phyloP scores from a whole-genome alignment of 2,113 vertebrate genomes.

The Trematomus loennbergii region DNA sequence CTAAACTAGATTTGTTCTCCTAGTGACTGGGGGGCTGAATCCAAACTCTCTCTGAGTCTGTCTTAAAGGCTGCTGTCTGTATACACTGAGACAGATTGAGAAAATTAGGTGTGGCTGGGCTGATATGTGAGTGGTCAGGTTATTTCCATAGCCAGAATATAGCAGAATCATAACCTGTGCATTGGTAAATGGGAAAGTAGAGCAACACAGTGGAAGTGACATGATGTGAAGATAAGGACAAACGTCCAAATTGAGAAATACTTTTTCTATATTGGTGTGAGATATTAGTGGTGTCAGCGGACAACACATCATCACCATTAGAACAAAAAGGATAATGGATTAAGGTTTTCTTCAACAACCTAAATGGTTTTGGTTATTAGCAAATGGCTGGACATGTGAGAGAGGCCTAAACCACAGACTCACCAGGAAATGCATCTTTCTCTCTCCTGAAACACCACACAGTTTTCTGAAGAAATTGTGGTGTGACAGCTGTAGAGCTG shows the following conservation, averaged over 20 bases:
- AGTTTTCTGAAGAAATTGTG: too few relatives aligned
- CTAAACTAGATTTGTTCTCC: neutral
- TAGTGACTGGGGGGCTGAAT: too few relatives aligned
- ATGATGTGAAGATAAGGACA: neutral
- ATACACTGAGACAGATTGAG: too few relatives aligned
- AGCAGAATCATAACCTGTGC: slow-evolving; percentile 13
- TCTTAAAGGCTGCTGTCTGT: too few relatives aligned
- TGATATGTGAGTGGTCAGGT: too few relatives aligned
- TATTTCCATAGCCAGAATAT: neutral
- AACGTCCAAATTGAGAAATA: neutral
- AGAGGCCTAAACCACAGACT: neutral
- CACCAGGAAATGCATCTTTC: neutral
- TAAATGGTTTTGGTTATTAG: neutral
- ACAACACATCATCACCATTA: neutral
- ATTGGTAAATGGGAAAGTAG: neutral
- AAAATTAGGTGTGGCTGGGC: too few relatives aligned
- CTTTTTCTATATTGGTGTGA: neutral
- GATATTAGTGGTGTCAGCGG: neutral
- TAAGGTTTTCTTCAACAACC: neutral
- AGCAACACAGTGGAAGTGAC: neutral
- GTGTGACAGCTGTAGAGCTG: too few relatives aligned
- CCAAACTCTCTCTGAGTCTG: too few relatives aligned
- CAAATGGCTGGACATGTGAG: neutral
- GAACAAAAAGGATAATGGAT: neutral
- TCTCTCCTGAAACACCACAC: neutral